Percentiles rank a stretch among this genome's conserved stretches.
Conservation (phyloP, 1,140 invertebrate genomes). For the Hypothenemus hampei region DNA sequence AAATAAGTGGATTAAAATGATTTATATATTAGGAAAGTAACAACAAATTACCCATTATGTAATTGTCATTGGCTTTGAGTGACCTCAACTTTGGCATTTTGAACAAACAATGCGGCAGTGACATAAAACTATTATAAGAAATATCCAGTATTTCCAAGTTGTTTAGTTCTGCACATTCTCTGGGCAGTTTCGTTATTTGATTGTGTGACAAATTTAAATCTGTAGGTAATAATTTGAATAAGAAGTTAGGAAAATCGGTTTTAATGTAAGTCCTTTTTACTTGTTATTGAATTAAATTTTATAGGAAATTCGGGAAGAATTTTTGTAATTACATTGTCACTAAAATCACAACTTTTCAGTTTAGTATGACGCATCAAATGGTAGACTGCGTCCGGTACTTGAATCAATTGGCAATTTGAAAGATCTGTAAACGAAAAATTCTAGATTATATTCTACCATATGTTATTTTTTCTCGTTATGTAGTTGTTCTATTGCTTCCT, state of each 20-base stretch:
- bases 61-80: constrained; percentile 74
- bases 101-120: constrained; percentile 69
- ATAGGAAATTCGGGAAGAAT: constrained; percentile 85
- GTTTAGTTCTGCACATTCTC: constrained; percentile 74
- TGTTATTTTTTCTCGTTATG: too few species aligned
- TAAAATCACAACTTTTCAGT: constrained; percentile 81
- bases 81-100: constrained; percentile 69
- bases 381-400: constrained; percentile 91
- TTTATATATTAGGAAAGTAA: background rate
- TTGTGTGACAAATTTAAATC: constrained; percentile 86
- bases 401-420: constrained; percentile 88
- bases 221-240: constrained; percentile 5
- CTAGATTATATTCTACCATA: too few species aligned
- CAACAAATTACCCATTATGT: constrained; percentile 66
- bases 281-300: constrained; percentile 81
- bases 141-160: constrained; percentile 78
- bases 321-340: constrained; percentile 86
- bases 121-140: constrained; percentile 82
- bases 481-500: too few species aligned
- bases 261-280: constrained; percentile 4
- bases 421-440: constrained; percentile 78
- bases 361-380: constrained; percentile 87
- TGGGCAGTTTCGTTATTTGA: constrained; percentile 81
- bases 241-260: background rate
- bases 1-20: background rate